Percentiles rank a stretch among this genome's conserved stretches.
Evolutionary conservation across 2,113 vertebrate species (phyloP).

Genomic region (Upupa epops): DNA sequence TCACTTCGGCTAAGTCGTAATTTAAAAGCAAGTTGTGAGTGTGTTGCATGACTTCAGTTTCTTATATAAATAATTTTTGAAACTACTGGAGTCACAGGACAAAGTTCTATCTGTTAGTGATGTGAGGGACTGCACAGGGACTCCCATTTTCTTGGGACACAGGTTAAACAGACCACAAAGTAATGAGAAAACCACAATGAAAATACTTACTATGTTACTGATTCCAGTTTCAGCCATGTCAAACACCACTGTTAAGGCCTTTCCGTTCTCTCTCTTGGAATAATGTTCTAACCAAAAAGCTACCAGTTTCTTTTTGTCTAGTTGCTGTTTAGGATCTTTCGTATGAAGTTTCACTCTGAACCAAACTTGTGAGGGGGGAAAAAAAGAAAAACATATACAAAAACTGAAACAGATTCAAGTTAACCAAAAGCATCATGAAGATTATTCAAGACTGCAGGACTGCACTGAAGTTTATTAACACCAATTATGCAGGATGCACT

Average conservation of each 20-base stretch:
- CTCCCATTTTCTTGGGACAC: neutral
- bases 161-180: neutral
- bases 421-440: neutral
- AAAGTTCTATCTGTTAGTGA: neutral
- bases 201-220: constrained; percentile 89
- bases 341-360: constrained; percentile 90
- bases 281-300: constrained; percentile 98
- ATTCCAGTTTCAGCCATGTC: constrained; percentile 94
- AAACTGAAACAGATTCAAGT: neutral
- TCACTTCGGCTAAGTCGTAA: neutral
- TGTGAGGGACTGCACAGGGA: neutral
- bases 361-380: constrained; percentile 83
- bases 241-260: constrained; percentile 92
- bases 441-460: no score
- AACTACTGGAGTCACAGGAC: neutral
- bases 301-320: constrained; percentile 93
- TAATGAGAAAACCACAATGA: neutral
- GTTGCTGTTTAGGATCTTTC: constrained; percentile 85
- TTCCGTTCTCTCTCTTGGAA: constrained; percentile 90
- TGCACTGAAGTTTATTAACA: no score
- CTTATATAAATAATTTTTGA: neutral
- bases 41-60: neutral
- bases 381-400: neutral
- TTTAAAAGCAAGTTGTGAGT: neutral
- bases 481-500: neutral